A percentile compares a stretch with the other conserved stretches of the same genome.
phyloP scores from a whole-genome alignment of 2,113 vertebrate genomes.

The Thalassoma bifasciatum region DNA sequence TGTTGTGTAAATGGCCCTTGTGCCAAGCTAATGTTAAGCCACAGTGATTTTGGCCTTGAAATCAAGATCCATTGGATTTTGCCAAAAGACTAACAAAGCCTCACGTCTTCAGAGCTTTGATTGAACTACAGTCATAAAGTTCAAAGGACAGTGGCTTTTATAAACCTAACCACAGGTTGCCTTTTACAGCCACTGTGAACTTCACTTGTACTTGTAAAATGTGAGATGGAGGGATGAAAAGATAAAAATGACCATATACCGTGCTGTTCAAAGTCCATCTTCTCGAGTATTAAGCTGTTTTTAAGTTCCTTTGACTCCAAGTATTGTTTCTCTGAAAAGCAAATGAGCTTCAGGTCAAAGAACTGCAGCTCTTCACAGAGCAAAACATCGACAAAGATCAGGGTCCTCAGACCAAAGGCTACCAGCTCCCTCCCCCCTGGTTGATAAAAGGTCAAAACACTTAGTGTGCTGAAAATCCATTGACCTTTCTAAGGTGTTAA shows the following conservation, averaged over 20 bases:
- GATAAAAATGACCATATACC: no score
- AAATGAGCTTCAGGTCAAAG: background rate
- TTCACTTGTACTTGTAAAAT: background rate
- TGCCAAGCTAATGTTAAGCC: no score
- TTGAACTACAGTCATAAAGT: background rate
- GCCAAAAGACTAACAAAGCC: no score
- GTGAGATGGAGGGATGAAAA: no score
- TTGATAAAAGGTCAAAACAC: slow-evolving; percentile 3
- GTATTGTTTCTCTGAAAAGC: background rate
- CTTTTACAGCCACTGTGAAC: background rate
- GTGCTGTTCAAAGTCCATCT: background rate
- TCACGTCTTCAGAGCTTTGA: no score
- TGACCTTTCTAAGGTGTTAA: slow-evolving; percentile 4
- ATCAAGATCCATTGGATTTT: no score
- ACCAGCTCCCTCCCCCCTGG: background rate
- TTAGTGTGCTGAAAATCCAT: background rate
- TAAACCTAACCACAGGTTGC: background rate
- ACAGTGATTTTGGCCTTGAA: background rate
- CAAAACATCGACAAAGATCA: background rate
- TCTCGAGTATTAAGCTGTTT: background rate
- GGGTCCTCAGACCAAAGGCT: background rate
- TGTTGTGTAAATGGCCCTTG: no score
- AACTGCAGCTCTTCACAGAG: background rate
- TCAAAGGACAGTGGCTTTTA: background rate
- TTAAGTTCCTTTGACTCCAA: background rate